Conservation (phyloP, 2,888 invertebrate genomes). For the Tromatobia lineatoria region DNA sequence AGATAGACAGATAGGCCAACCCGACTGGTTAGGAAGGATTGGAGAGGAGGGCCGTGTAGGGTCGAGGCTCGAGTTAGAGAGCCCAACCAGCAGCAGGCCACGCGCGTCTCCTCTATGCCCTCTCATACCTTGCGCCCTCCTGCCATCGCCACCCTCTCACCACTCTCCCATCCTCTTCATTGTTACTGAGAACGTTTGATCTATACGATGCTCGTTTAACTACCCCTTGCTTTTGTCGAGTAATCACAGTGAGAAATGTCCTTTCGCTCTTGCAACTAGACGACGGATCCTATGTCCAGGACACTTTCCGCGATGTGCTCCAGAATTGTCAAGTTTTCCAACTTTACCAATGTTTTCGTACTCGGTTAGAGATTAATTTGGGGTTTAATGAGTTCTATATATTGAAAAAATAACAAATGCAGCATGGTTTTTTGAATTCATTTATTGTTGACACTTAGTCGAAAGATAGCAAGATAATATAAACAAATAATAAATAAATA, state of each 20-base stretch:
- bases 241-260: slow-evolving; percentile 21
- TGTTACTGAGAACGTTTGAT: slow-evolving; percentile 57
- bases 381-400: not conserved
- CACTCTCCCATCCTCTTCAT: slow-evolving; percentile 31
- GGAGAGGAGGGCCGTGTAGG: slow-evolving; percentile 45
- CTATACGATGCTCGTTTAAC: slow-evolving; percentile 33
- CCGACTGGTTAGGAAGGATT: slow-evolving; percentile 53
- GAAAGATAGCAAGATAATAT: no score
- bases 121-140: slow-evolving; percentile 24
- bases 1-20: slow-evolving; percentile 36
- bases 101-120: slow-evolving; percentile 23
- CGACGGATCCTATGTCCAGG: not conserved
- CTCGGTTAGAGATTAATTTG: not conserved
- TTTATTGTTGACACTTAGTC: no score
- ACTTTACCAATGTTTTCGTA: not conserved
- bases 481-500: no score
- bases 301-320: not conserved
- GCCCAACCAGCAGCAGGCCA: slow-evolving; percentile 24
- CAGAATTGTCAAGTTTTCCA: not conserved
- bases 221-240: slow-evolving; percentile 15
- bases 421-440: not conserved
- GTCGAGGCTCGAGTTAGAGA: slow-evolving; percentile 44
- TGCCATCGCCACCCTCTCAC: slow-evolving; percentile 29
- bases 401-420: not conserved
- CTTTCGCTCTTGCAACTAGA: slow-evolving; percentile 8